Conservation (phyloP, 2,888 invertebrate species). For the Dryadula phaetusa region DNA sequence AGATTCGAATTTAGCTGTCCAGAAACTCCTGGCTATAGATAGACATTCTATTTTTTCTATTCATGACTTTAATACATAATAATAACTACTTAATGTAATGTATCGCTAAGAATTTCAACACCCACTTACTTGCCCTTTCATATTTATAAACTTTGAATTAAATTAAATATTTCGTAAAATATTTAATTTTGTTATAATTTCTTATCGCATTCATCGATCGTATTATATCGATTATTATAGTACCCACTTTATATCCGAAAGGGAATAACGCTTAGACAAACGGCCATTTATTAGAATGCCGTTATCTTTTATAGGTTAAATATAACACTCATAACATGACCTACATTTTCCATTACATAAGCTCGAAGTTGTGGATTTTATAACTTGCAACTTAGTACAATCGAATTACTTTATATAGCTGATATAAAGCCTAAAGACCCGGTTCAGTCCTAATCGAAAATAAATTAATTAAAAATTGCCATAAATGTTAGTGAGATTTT, state of each 20-base stretch:
- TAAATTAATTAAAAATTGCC: slow-evolving; percentile 2
- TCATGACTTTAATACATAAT: no score
- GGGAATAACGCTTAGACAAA: background rate
- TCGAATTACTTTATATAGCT: background rate
- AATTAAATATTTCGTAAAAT: no score
- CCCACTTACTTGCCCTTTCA: no score
- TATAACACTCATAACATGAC: slow-evolving; percentile 13
- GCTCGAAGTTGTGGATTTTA: slow-evolving; percentile 6
- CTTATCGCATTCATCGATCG: no score
- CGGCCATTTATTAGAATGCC: background rate
- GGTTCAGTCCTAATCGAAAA: background rate
- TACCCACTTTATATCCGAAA: background rate
- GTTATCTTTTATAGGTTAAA: background rate
- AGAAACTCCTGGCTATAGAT: no score
- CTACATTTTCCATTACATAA: background rate
- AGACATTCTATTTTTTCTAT: no score
- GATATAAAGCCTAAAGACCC: background rate
- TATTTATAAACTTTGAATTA: no score
- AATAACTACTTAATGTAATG: no score
- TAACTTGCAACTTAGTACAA: background rate
- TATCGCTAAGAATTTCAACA: no score
- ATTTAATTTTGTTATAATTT: no score
- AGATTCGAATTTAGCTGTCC: no score
- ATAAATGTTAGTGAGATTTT: background rate
- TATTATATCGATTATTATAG: background rate